These are phyloP conservation scores for Notothenia coriiceps DNA, from an alignment of 2,113 vertebrate species.

Conservation along the genomic window DNA sequence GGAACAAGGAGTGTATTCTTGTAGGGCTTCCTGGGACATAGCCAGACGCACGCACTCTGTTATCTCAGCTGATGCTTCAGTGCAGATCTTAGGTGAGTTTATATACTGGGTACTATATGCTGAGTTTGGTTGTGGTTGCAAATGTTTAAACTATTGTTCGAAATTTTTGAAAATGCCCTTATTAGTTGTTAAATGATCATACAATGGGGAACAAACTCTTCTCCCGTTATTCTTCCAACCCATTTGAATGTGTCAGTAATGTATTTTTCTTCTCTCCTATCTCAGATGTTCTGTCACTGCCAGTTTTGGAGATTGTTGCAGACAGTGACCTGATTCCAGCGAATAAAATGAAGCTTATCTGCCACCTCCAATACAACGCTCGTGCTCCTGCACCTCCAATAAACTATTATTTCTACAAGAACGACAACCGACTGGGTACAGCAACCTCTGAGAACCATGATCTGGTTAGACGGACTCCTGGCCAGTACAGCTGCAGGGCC, in stretches of 20 bases:
- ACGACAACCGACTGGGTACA: conserved; percentile 28
- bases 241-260: neutral
- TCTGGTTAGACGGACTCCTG: neutral
- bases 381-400: conserved; percentile 41
- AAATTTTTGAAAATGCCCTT: neutral
- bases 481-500: conserved; percentile 72
- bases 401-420: conserved; percentile 68
- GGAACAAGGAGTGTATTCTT: conserved; percentile 75
- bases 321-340: fast-evolving
- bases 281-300: conserved; percentile 72
- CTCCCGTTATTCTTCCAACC: too few species aligned
- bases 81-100: conserved; percentile 75
- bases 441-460: conserved; percentile 15
- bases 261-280: neutral
- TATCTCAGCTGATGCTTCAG: conserved; percentile 28
- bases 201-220: too few species aligned
- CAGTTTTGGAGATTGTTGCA: conserved; percentile 34
- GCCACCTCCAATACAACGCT: conserved; percentile 62
- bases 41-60: neutral
- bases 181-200: neutral
- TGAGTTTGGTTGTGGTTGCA: conserved; percentile 9
- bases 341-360: conserved; percentile 55
- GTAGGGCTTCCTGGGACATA: conserved; percentile 74
- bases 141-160: neutral
- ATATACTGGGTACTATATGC: too few species aligned